Base-by-base conservation (phyloP, 2,888 invertebrate genomes). In the Epirrita christyi region DNA sequence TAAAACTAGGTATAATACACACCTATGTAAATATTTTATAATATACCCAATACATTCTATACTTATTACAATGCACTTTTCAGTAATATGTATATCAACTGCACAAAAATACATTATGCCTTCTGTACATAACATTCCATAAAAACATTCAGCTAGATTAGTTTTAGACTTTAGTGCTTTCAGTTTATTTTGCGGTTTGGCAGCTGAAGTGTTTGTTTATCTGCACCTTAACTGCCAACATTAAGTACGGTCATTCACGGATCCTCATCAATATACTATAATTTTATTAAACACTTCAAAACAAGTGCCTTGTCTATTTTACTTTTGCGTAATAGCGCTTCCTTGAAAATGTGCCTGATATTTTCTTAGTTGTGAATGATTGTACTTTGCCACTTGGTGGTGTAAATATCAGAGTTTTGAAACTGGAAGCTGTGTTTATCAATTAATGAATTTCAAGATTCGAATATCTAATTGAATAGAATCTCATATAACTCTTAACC, bases 361-460 rank as follows among this genome's bases (percentile, higher is more conserved):
- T 11, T 11, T 28, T 49, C 8, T 49, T 9, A 42, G 14, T 15
- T 56, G 55, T 55, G 34, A 54, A 59, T 63, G 64, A 60, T 51
- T 67, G 40, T 65, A 48, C 55, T 59, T 57, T 34, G 41, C 69
- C 69, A 69, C 69, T 73, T 60, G 64, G 66, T 68, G 70, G 71
- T 60, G 46, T 55, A 42, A 55, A 43, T 57, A 59, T 60, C 61
- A 59, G 64, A 57, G 50, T 34, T 29, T 46, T 38, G 28, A 40
- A 53, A 40, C 42, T 54, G 50, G 48, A 21, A 28, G n/a, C 36
- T 44, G 38, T 44, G 37, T 48, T 11, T 38, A 9, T 40, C 10
- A 45, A 45, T 37, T 29, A 8, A 49, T 29, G 28, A 38, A 38
- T 48, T 13, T 1, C 10, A 10, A 28, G 11, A 38, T 11, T 11